phyloP scores from a whole-genome alignment of 2,797 vertebrate species.

The Chromobotia macracanthus region DNA sequence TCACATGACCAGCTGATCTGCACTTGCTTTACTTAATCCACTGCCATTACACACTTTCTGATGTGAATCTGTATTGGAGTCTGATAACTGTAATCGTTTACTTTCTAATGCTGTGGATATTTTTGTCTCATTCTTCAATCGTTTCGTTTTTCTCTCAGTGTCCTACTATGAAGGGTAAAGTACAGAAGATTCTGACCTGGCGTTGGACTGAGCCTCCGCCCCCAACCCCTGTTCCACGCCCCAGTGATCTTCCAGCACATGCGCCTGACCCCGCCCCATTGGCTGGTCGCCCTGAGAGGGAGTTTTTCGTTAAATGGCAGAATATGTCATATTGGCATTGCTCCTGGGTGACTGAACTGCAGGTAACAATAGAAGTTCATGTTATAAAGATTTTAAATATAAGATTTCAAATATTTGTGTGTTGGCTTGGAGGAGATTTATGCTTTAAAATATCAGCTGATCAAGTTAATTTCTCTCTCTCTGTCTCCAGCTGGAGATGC shows the following conservation, averaged over 20 bases:
- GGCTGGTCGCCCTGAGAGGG: slow-evolving; percentile 90
- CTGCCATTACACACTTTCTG: no score
- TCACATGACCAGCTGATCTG: neutral
- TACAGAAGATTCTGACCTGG: slow-evolving; percentile 97
- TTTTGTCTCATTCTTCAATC: no score
- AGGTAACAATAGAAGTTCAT: slow-evolving; percentile 74
- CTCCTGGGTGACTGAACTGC: slow-evolving; percentile 95
- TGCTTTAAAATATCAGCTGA: no score
- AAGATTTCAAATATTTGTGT: no score
- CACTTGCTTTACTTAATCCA: no score
- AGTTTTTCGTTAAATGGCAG: slow-evolving; percentile 97
- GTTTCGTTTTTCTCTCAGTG: slow-evolving; percentile 74
- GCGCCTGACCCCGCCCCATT: slow-evolving; percentile 87
- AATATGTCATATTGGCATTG: slow-evolving; percentile 99
- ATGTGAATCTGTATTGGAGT: no score
- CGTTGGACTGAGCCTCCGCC: slow-evolving; percentile 93
- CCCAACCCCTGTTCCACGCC: slow-evolving; percentile 86
- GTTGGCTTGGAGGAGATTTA: no score
- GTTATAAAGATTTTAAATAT: no score
- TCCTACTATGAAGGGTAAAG: slow-evolving; percentile 91
- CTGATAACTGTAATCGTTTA: no score
- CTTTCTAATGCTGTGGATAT: neutral
- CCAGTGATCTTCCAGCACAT: slow-evolving; percentile 82
- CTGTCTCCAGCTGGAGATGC: slow-evolving; percentile 86
- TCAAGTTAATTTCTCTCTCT: neutral